Evolutionary conservation across 2,888 invertebrate genomes (phyloP).

Genomic region (Villa cingulata): DNA sequence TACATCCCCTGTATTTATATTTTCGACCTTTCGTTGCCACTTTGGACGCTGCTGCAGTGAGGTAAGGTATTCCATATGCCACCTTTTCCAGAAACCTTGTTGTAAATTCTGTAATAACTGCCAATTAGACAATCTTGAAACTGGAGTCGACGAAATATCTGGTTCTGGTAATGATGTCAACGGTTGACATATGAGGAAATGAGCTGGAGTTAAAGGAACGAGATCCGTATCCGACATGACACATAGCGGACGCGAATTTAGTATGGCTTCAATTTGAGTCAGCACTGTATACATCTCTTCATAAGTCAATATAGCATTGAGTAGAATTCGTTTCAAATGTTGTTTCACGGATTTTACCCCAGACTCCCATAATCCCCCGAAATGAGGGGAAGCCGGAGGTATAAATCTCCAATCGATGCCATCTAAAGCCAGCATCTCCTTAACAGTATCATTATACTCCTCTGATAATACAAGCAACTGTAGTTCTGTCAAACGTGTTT

Average conservation of each 20-base stretch:
- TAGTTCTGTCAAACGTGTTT: slow-evolving; percentile 9
- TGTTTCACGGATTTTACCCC: background rate
- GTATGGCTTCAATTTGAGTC: background rate
- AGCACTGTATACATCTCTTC: slow-evolving; percentile 19
- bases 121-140: slow-evolving; percentile 17
- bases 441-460: background rate
- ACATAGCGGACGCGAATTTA: too few relatives aligned
- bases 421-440: too few relatives aligned
- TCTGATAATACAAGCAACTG: background rate
- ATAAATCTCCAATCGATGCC: too few relatives aligned
- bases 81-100: slow-evolving; percentile 18
- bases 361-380: slow-evolving; percentile 6
- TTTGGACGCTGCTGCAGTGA: slow-evolving; percentile 17
- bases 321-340: background rate
- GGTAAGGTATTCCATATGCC: slow-evolving; percentile 17
- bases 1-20: slow-evolving; percentile 12
- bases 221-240: background rate
- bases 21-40: slow-evolving; percentile 11
- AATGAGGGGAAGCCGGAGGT: slow-evolving; percentile 1
- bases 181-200: slow-evolving; percentile 2
- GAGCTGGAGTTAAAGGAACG: background rate
- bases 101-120: slow-evolving; percentile 15
- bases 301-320: background rate
- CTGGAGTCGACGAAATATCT: slow-evolving; percentile 7
- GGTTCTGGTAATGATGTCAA: slow-evolving; percentile 14